Percentiles rank a stretch among this genome's conserved stretches.
Conservation (phyloP, 1,140 invertebrate genomes). For the Pseudomyrmex sp. region DNA sequence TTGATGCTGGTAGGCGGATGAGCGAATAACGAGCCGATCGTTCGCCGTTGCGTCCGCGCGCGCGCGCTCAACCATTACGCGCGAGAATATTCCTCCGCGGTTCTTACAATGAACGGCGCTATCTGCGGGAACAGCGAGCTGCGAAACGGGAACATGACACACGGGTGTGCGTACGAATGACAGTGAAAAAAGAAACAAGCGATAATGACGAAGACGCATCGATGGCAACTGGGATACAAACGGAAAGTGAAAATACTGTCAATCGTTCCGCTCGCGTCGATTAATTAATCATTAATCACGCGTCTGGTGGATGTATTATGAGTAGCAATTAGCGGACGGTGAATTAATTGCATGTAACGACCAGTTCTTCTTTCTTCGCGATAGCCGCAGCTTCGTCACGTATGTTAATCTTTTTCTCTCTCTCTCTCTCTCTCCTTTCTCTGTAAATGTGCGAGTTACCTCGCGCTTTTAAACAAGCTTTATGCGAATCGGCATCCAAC, state of each 20-base stretch:
- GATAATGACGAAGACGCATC: neutral
- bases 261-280: neutral
- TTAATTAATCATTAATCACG: constrained; percentile 41
- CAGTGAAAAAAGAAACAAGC: too few species aligned
- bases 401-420: constrained; percentile 11
- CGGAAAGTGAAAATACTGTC: neutral
- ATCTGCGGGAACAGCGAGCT: neutral
- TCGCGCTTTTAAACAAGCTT: constrained; percentile 30
- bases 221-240: neutral
- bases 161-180: neutral
- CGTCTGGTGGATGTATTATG: too few species aligned
- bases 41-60: neutral
- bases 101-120: constrained; percentile 10
- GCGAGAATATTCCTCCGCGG: constrained; percentile 48
- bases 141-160: constrained; percentile 1
- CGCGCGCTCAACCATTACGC: constrained; percentile 51
- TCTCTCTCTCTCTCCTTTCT: neutral
- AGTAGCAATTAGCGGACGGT: constrained; percentile 20
- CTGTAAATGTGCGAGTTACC: constrained; percentile 43
- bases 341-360: constrained; percentile 15
- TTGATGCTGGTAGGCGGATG: constrained; percentile 57
- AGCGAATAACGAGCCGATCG: constrained; percentile 44
- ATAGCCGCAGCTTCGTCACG: too few species aligned
- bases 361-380: neutral
- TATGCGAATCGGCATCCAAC: constrained; percentile 44